Evolutionary conservation across 1,140 invertebrate species (phyloP), one percentile per base, ranked within the genome.

Genomic region (Drosophila persimilis): DNA sequence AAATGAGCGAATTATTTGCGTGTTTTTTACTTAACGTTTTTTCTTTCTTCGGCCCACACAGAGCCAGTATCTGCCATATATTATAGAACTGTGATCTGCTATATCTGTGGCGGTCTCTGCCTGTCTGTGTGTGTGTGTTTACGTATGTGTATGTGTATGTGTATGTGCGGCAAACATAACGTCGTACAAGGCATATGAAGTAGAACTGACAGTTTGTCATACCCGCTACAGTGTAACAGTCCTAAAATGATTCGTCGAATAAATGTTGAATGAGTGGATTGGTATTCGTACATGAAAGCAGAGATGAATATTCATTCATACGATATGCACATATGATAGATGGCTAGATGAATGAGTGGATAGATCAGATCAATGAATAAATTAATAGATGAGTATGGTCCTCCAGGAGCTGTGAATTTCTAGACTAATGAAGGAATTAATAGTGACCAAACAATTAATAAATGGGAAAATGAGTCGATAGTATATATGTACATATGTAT

Each of bases 1-100:
- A 84, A 84, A 84, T 61, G 80, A 84, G 64, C 80, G 76, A 84
- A 80, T 85, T 84, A 80, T 85, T 83, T 84, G 80, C 76, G 76
- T 80, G 71, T 80, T 80, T 47, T 58, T 69, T 84, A 73, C 62
- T 64, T 48, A 65, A 50, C 50, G 59, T 41, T 50, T 45, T 55
- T 64, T 63, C 60, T 73, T 64, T 64, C 52, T 64, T 73, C 71
- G 44, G 39, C 71, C 71, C 71, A 74, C 71, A 65, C 72, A 61
- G 22, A 20, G 6, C n/a, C 22, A 45, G 35, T 54, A 73, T 64
- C 11, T 26, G 15, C 58, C 60, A 55, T 62, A 47, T 29, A 51
- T 31, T 73, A 73, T 56, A 73, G 70, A 73, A 73, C 60, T 60
- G 53, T 45, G 70, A 73, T 73, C 59, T 62, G 35, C 35, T 39